These are phyloP conservation scores for Brachyptera risi DNA, from an alignment of 2,888 invertebrate species.

Conservation along the genomic window DNA sequence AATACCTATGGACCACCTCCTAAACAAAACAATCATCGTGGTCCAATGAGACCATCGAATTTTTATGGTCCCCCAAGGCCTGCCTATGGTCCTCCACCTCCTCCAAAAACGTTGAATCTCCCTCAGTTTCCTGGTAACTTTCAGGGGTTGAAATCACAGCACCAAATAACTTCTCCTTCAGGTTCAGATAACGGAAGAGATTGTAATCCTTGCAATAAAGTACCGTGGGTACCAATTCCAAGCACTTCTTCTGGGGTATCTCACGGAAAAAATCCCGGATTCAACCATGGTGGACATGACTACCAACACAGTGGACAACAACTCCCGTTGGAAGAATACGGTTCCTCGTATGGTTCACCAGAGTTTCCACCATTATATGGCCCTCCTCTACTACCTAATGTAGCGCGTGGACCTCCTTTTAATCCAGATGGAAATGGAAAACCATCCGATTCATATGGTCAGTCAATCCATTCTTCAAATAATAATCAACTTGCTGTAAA, in stretches of 20 bases:
- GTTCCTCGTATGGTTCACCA: constrained; percentile 3
- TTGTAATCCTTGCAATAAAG: constrained; percentile 74
- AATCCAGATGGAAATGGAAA: neutral
- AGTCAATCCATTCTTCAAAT: constrained; percentile 30
- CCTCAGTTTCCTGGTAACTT: neutral
- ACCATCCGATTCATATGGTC: constrained; percentile 30
- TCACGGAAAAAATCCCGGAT: neutral
- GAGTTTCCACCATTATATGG: constrained; percentile 18
- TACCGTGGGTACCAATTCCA: constrained; percentile 76
- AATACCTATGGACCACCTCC: constrained; percentile 6
- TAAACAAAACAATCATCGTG: neutral
- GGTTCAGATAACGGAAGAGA: constrained; percentile 48
- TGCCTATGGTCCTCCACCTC: constrained; percentile 14
- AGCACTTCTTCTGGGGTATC: neutral
- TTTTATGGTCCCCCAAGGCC: constrained; percentile 3
- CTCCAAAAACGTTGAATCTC: neutral
- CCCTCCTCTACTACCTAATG: constrained; percentile 19
- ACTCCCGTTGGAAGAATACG: constrained; percentile 4
- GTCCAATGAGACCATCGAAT: neutral
- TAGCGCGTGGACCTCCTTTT: constrained; percentile 23
- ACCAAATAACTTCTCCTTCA: constrained; percentile 22
- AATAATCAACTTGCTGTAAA: constrained; percentile 7
- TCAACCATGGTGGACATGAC: neutral
- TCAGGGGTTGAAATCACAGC: neutral
- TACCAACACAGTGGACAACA: neutral